Base-by-base conservation (phyloP, 2,797 vertebrate genomes). In the Gephyroberyx darwinii region DNA sequence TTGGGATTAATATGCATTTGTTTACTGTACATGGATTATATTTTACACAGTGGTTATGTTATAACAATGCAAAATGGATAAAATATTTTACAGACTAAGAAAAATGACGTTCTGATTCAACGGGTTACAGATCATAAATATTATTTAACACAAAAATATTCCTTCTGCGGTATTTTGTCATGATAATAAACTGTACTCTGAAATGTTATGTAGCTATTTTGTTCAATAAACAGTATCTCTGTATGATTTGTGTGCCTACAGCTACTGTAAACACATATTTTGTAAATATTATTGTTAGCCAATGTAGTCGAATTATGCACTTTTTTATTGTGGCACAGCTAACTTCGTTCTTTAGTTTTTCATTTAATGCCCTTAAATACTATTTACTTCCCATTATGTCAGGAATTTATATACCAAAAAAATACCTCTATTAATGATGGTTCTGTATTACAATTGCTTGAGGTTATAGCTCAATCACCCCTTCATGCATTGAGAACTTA, bases 301-400 rank as follows among this genome's bases (percentile, higher is more conserved):
- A 41, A 45, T 75, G 51, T 50, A 30, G 7, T 64, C 64, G 9
- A 71, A 68, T 60, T 65, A 19, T 64, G 2, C 33, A 0, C 2
- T 0, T 69, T 72, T 74, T 65, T n/a, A 5, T 41, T 31, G 16
- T 51, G 6, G 37, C 17, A 30, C 61, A 33, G 4, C 2, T 17
- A 71, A 69, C 1, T 50, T 20, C 47, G 17, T 64, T 63, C 8
- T 50, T 41, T 43, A 39, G 35, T 62, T 31, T 45, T 16, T 33
- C 2, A 17, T 4, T 48, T 33, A 48, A n/a, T 56, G 17, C 2
- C 10, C 19, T 10, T 53, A 8, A 57, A 19, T 57, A 19, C 17
- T 37, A 37, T 57, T 57, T 37, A 39, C 10, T 8, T 10, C 8
- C 16, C 33, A 57, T 57, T 37, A 37, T 5, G 16, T 37, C 16